phyloP scores from a whole-genome alignment of 53 echinoderm and acorn worm species.

The Luidia sarsii region DNA sequence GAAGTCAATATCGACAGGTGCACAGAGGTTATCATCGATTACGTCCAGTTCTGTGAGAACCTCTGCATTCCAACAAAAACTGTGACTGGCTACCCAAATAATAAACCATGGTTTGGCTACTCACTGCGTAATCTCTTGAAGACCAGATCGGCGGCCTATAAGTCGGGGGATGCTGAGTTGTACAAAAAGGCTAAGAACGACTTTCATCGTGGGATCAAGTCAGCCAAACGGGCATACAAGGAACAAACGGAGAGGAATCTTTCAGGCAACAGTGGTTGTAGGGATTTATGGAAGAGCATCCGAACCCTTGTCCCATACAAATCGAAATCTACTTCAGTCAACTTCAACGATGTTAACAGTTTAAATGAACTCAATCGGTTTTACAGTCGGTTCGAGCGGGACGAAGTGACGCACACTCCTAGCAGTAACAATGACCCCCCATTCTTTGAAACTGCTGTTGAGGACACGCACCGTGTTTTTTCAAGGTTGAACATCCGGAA shows the following conservation, averaged over 20 bases:
- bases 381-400: slow-evolving; percentile 19
- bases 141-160: background rate
- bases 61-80: background rate
- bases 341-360: background rate
- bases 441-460: background rate
- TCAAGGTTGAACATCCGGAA: slow-evolving; percentile 1
- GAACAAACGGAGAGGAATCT: background rate
- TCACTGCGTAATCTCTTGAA: slow-evolving; percentile 5
- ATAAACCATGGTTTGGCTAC: slow-evolving; percentile 4
- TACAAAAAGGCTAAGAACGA: background rate
- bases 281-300: background rate
- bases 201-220: slow-evolving; percentile 8
- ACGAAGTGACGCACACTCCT: background rate
- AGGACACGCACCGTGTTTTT: background rate
- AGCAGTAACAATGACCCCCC: background rate
- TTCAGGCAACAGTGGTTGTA: slow-evolving; percentile 3
- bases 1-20: slow-evolving; percentile 4
- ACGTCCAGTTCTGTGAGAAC: background rate
- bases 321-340: slow-evolving; percentile 3
- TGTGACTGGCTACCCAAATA: background rate
- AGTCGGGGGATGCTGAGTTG: background rate
- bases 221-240: background rate
- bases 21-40: background rate
- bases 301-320: slow-evolving; percentile 1
- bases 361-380: background rate